Percentiles rank a stretch among this genome's conserved stretches.
phyloP scores from a whole-genome alignment of 2,113 vertebrate genomes.

The Syngnathus scovelli region DNA sequence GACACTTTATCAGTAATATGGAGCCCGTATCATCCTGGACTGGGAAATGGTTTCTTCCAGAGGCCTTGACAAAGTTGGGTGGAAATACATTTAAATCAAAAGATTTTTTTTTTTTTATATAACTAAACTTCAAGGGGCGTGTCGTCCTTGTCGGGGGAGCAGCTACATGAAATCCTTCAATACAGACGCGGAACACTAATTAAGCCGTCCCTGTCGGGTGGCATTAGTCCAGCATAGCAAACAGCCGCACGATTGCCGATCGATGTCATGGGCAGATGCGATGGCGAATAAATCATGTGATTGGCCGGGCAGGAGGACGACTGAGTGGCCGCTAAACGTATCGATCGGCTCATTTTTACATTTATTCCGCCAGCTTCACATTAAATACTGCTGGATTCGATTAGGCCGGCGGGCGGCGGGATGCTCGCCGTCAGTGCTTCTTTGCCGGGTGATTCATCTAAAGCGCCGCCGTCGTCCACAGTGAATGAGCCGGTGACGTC shows the following conservation, averaged over 20 bases:
- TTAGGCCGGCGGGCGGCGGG: constrained; percentile 1
- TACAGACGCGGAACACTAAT: constrained; percentile 40
- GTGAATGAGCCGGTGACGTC: constrained; percentile 3
- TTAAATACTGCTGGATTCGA: constrained; percentile 22
- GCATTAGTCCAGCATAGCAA: constrained; percentile 29
- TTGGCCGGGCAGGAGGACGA: constrained; percentile 18
- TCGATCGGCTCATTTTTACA: constrained; percentile 13
- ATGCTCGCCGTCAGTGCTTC: constrained; percentile 1
- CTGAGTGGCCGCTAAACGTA: constrained; percentile 37
- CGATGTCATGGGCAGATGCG: constrained; percentile 22
- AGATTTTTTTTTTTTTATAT: background rate
- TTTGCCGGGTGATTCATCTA: constrained; percentile 12
- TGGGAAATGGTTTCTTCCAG: background rate
- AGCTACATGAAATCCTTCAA: constrained; percentile 29
- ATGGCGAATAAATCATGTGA: constrained; percentile 38
- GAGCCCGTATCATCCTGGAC: too few relatives aligned
- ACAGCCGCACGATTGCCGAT: constrained; percentile 35
- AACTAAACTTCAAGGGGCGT: background rate
- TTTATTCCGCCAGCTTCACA: constrained; percentile 11
- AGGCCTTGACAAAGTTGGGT: background rate
- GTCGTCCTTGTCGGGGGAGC: background rate
- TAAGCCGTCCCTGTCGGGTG: constrained; percentile 33
- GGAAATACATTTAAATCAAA: background rate
- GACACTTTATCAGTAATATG: too few relatives aligned
- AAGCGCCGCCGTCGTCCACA: background rate